Evolutionary conservation across 2,113 vertebrate genomes (phyloP), one percentile per base, ranked within the genome.

Genomic region (Hemiprocne comata): DNA sequence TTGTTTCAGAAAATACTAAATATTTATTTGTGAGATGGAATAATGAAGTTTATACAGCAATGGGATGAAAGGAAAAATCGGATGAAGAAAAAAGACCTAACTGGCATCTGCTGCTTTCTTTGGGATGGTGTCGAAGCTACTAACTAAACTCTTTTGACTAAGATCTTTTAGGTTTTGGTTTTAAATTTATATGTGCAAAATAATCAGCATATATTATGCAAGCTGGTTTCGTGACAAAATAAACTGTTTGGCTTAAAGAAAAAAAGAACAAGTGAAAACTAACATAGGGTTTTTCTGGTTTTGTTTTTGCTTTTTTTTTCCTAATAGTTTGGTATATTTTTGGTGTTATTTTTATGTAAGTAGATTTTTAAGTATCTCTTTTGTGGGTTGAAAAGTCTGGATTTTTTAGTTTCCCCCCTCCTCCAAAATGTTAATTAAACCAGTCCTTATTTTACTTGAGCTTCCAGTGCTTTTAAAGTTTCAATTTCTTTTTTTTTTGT

Each of bases 401-500:
- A 25, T 17, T 10, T 2, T 54, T 84, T 33, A 78, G 38, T 28
- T 11, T 33, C 19, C 8, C 2, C 17, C 4, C 9, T 18, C 8
- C 13, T 3, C 17, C 6, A 3, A 5, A 7, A 5, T 79, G 7
- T 76, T 78, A 81, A 60, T 85, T 88, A 93, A 94, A 46, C 42
- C 8, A 72, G 16, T 46, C 23, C 13, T 58, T 93, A 38, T 65
- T 74, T 74, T 83, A 50, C 94, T 95, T 92, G 74, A 92, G 51
- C 83, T 95, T 93, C 69, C 17, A 9, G 13, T 78, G 60, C 28
- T 77, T 95, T 64, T 61, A 44, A 82, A 57, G 36, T 78, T 44
- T 95, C 97, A 95, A 98, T 94, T 95, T 95, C 62, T 77, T 81
- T 91, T 95, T 1, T 76, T 96, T 94, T 93, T 96, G 48, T 96